phyloP scores from a whole-genome alignment of 2,797 vertebrate genomes.

The Sus cebifrons region DNA sequence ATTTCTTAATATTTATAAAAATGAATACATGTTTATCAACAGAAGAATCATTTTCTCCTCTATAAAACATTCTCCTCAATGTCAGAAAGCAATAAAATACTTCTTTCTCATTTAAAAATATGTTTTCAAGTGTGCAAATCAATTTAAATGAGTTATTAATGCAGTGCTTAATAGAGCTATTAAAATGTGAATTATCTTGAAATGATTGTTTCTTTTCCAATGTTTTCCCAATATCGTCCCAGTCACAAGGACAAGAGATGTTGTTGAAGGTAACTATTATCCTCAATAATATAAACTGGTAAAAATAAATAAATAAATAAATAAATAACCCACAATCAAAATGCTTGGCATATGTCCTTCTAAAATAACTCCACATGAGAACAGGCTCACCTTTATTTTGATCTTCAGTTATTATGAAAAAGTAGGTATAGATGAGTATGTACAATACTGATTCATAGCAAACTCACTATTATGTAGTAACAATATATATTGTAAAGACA shows the following conservation, averaged over 20 bases:
- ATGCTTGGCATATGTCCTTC: not conserved
- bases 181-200: constrained; percentile 66
- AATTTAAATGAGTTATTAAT: constrained; percentile 65
- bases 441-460: not conserved
- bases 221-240: constrained; percentile 30
- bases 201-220: constrained; percentile 67
- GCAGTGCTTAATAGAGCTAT: constrained; percentile 20
- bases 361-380: not conserved
- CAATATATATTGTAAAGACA: not conserved
- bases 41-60: not conserved
- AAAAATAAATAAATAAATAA: not conserved
- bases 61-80: constrained; percentile 8
- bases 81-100: constrained; percentile 39
- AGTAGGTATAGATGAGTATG: not conserved
- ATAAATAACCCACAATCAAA: not conserved
- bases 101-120: constrained; percentile 64
- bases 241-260: constrained; percentile 1
- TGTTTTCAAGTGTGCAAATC: constrained; percentile 58
- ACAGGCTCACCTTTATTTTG: not conserved
- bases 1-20: constrained; percentile 33
- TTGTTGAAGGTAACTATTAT: constrained; percentile 46
- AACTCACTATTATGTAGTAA: not conserved
- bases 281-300: not conserved
- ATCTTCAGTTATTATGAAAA: constrained; percentile 12
- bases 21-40: not conserved